Base-by-base conservation (phyloP, 2,888 invertebrate species). In the Cancer borealis region DNA sequence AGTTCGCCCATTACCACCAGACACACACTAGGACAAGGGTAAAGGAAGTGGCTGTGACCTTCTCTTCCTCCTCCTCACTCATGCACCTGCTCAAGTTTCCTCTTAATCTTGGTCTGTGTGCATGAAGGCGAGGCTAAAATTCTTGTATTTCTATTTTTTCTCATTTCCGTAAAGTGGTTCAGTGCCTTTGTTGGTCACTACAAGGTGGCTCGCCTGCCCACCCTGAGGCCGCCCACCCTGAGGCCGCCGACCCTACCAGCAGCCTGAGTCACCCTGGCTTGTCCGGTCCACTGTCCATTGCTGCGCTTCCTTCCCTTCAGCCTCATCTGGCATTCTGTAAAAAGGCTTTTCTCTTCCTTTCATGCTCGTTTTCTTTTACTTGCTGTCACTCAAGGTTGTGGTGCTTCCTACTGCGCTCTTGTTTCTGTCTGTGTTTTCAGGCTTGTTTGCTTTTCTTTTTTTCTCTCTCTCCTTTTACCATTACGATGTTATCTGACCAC, bases 321-420 rank as follows among this genome's bases (percentile, higher is more conserved):
- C 79, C 66, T 79, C 30, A 30, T 79, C 79, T 79, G 79, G 79
- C 30, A 79, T 26, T 79, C 30, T 14, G 30, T 79, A 26, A 30
- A 66, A 79, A 79, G 79, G 79, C 79, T 79, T 79, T 66, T 79
- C 79, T 79, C 79, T 79, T 79, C 30, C 26, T 79, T 26, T 79
- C 79, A 79, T 79, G 79, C 30, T 79, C 79, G 79, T 26, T 12
- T 79, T 79, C 79, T 79, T 79, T 79, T 12, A 79, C 30, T 79
- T 26, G 14, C 10, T 21, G 45, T n/a, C 88, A 46, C 30, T 79
- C 54, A 30, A 90, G 47, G 26, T 90, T 26, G 26, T 54, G 49
- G 14, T 90, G 49, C 90, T 54, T 49, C 47, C 90, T 90, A 5
- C 90, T 26, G 90, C 30, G 47, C 17, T 49, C n/a, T 89, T 89